Conservation (phyloP, 2,797 vertebrate genomes). For the Hydrocynus forskahlii region DNA sequence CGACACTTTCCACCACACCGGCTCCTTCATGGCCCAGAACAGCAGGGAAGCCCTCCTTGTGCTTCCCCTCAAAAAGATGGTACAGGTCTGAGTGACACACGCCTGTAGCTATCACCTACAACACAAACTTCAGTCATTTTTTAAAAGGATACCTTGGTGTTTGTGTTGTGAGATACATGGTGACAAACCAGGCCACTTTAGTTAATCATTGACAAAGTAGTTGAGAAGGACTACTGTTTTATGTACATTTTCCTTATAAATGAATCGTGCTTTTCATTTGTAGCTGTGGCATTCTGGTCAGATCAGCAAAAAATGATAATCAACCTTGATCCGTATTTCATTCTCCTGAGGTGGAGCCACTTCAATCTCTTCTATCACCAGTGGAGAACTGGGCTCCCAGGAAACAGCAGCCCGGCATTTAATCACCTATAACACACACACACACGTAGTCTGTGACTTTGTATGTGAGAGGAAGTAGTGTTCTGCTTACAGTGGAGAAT, state of each 20-base stretch:
- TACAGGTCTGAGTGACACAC: slow-evolving; percentile 79
- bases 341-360: slow-evolving; percentile 85
- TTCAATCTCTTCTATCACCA: slow-evolving; percentile 90
- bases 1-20: slow-evolving; percentile 78
- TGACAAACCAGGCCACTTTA: too few relatives aligned
- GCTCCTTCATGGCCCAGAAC: slow-evolving; percentile 79
- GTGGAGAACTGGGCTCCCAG: slow-evolving; percentile 82
- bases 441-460: background rate
- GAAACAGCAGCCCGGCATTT: slow-evolving; percentile 90
- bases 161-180: too few relatives aligned
- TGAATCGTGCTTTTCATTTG: background rate
- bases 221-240: background rate
- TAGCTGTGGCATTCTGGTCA: background rate
- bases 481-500: slow-evolving; percentile 11
- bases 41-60: slow-evolving; percentile 66
- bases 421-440: slow-evolving; percentile 80
- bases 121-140: too few relatives aligned
- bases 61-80: slow-evolving; percentile 66
- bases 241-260: background rate
- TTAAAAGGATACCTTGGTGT: too few relatives aligned
- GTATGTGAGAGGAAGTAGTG: slow-evolving; percentile 12
- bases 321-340: slow-evolving; percentile 91
- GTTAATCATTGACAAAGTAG: background rate
- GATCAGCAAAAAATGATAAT: slow-evolving; percentile 1
- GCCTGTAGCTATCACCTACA: slow-evolving; percentile 74